Evolutionary conservation across 1,140 invertebrate species (phyloP), one percentile per base, ranked within the genome.

Genomic region (Dinoponera quadriceps): DNA sequence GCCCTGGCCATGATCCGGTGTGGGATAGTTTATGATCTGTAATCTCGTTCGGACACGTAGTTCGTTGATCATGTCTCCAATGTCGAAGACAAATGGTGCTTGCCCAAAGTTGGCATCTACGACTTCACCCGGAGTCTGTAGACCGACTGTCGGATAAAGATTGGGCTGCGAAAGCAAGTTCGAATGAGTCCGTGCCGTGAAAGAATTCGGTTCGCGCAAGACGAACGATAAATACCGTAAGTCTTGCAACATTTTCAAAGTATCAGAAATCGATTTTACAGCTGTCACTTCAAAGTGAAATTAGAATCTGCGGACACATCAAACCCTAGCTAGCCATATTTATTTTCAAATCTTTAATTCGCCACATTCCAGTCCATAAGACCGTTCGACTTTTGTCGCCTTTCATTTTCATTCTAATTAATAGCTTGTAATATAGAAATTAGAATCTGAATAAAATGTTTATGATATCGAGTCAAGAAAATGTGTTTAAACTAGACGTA

Each of bases 41-140:
- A 96, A 94, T 89, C 96, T 96, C 49, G 98, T 98, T 90, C 97
- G 95, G 71, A 96, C 96, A 86, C 97, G 95, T 91, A 99, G 96
- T 94, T 99, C 98, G 91, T 97, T 96, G 95, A 99, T 97, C 97
- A 99, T 99, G 91, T 99, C 98, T 92, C 99, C 97, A 89, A 99
- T 99, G 95, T 99, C 98, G 95, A 99, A 99, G 83, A 98, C 96
- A 95, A 99, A 99, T 13, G 98, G 98, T 88, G 97, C 96, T 93
- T 99, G 98, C 0, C 99, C 99, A 94, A 99, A 99, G 95, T 99
- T 99, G 2, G 99, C 98, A 94, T 99, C 98, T 14, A 99, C 98
- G 44, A 99, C 97, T 95, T 99, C 99, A 59, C 98, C 99, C 0
- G 99, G 98, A 60, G 99, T 99, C 95, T 99, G 99, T 62, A 99